Evolutionary conservation across 92 coral and sea anemone genomes (phyloP).

Genomic region (Meandrina meandrites): DNA sequence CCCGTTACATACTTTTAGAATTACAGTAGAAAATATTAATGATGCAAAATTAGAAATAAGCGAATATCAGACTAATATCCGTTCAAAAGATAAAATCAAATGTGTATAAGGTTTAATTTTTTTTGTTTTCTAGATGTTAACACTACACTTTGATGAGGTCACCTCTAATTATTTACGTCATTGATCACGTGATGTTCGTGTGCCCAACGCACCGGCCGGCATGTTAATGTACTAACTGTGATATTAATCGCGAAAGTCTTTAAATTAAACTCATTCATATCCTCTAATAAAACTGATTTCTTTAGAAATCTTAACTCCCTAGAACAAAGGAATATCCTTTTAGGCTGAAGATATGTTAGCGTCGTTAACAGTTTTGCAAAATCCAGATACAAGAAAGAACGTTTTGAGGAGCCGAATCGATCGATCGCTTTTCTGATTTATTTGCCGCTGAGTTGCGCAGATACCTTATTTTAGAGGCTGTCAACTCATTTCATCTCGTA

Average conservation of each 20-base stretch:
- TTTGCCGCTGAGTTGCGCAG: background rate
- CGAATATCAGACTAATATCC: background rate
- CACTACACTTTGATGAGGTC: background rate
- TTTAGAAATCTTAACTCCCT: background rate
- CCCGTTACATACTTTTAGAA: background rate
- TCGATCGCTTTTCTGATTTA: background rate
- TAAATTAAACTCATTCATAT: background rate
- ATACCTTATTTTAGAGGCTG: background rate
- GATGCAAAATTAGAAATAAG: background rate
- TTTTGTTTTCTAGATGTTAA: background rate
- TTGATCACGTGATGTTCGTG: slow-evolving; percentile 15
- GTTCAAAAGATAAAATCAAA: background rate
- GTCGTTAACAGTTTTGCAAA: background rate
- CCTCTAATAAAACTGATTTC: background rate
- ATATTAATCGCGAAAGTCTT: background rate
- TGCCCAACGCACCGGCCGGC: background rate
- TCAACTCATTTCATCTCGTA: background rate
- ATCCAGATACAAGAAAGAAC: too few relatives aligned
- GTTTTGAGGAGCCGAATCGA: background rate
- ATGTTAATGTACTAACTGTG: background rate
- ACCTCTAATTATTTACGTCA: background rate
- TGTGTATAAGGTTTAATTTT: background rate
- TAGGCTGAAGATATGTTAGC: background rate
- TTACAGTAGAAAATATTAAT: background rate
- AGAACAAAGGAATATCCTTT: background rate